These are phyloP conservation scores for Drosophila barbarae DNA, from an alignment of 2,888 invertebrate genomes.

Conservation along the genomic window DNA sequence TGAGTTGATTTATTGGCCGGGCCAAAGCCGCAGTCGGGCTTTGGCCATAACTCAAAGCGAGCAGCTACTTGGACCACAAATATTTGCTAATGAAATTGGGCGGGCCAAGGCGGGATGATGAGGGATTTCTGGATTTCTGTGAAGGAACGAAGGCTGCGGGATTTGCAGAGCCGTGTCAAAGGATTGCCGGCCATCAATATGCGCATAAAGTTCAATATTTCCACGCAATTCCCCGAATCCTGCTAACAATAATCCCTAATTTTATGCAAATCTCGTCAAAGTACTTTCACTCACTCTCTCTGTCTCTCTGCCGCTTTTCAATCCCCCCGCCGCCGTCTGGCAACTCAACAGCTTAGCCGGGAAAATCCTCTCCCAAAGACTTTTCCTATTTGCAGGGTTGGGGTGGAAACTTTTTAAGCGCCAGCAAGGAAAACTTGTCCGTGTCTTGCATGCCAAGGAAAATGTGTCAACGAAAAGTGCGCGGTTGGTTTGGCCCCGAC, in stretches of 20 bases:
- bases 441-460: slow-evolving; percentile 68
- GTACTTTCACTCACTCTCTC: slow-evolving; percentile 28
- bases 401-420: slow-evolving; percentile 63
- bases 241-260: slow-evolving; percentile 69
- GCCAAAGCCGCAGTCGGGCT: slow-evolving; percentile 19
- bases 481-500: slow-evolving; percentile 1
- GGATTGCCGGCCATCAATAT: slow-evolving; percentile 64
- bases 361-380: slow-evolving; percentile 51
- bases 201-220: slow-evolving; percentile 73
- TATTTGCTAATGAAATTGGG: slow-evolving; percentile 67
- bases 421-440: slow-evolving; percentile 66
- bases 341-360: slow-evolving; percentile 52
- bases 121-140: background rate
- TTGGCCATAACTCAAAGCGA: slow-evolving; percentile 59
- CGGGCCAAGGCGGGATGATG: slow-evolving; percentile 20
- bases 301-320: slow-evolving; percentile 6
- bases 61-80: slow-evolving; percentile 55
- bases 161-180: slow-evolving; percentile 53
- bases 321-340: slow-evolving; percentile 16
- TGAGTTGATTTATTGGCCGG: slow-evolving; percentile 64
- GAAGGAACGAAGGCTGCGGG: background rate
- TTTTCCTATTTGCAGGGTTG: slow-evolving; percentile 16
- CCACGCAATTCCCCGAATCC: slow-evolving; percentile 67
- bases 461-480: slow-evolving; percentile 58
- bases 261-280: slow-evolving; percentile 68